Base-by-base conservation (phyloP, 2,797 vertebrate genomes). In the Falco columbarius region DNA sequence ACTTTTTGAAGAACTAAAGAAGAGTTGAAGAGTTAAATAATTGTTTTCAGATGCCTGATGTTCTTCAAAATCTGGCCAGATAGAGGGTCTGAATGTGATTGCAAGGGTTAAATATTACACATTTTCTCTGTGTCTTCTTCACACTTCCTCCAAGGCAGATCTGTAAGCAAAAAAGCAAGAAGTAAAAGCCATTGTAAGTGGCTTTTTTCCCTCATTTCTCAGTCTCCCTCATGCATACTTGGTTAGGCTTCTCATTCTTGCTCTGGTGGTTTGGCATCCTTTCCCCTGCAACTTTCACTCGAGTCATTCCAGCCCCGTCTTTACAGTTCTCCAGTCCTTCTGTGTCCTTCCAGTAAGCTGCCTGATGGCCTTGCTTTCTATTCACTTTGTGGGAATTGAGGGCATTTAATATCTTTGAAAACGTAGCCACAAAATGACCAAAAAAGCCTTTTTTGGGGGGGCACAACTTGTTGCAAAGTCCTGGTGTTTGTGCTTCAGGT, bases 311-410 rank as follows among this genome's bases (percentile, higher is more conserved):
- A 27, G 3, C 65, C 42, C 40, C 24, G 3, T 65, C 42, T 36
- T 74, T 67, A 51, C 49, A 30, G 10, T 81, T 77, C 32, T 63
- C 27, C 40, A n/a, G 7, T 38, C 30, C 10, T 58, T 15, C 38
- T 30, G 7, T 52, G 15, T 12, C 27, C 7, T 72, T 85, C 29
- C 54, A 72, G 23, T 4, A 29, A 47, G 29, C 20, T 67, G 4
- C 5, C 6, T 1, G 0, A 2, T 21, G 36, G 5, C 10, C 40
- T 73, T 24, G 2, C 14, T 80, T 63, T 29, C n/a, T 47, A 1
- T 20, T 71, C 27, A 26, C 1, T 7, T n/a, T 12, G 8, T 30
- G 18, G 47, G 22, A 73, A 42, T 56, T 85, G 3, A 7, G 23
- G 10, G 7, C 13, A 47, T 67, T 81, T 72, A 38, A 13, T 29